A percentile compares a stretch with the other conserved stretches of the same genome.
Evolutionary conservation across 2,113 vertebrate genomes (phyloP).

Genomic region (Forbesichthys papilliferus): DNA sequence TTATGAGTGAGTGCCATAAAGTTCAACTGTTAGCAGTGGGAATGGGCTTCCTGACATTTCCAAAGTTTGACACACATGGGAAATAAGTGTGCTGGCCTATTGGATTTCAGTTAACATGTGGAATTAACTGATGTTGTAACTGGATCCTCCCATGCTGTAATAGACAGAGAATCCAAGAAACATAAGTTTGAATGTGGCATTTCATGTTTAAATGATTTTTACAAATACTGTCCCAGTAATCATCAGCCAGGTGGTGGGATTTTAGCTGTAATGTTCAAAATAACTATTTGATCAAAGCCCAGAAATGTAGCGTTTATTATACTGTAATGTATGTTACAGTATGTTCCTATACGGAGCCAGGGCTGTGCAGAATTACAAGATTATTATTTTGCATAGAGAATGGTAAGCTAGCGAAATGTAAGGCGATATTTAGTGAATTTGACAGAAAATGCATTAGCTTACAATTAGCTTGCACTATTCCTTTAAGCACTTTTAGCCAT

Average conservation of each 20-base stretch:
- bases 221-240: slow-evolving; percentile 12
- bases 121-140: slow-evolving; percentile 58
- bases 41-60: slow-evolving; percentile 29
- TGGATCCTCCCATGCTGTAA: slow-evolving; percentile 48
- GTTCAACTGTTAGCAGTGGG: slow-evolving; percentile 34
- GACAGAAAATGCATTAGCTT: neutral
- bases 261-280: neutral
- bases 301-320: neutral
- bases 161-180: slow-evolving; percentile 34
- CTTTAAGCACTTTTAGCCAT: neutral
- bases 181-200: slow-evolving; percentile 39
- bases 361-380: no score
- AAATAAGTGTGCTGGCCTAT: slow-evolving; percentile 51
- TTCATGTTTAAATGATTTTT: slow-evolving; percentile 15
- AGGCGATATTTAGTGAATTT: no score
- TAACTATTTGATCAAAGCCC: neutral
- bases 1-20: slow-evolving; percentile 46
- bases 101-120: slow-evolving; percentile 56
- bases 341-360: no score
- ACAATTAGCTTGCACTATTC: no score
- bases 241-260: neutral
- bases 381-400: no score
- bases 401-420: no score
- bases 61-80: slow-evolving; percentile 39
- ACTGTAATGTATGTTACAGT: neutral